phyloP scores from a whole-genome alignment of 2,888 invertebrate species.

The Papilio demoleus region DNA sequence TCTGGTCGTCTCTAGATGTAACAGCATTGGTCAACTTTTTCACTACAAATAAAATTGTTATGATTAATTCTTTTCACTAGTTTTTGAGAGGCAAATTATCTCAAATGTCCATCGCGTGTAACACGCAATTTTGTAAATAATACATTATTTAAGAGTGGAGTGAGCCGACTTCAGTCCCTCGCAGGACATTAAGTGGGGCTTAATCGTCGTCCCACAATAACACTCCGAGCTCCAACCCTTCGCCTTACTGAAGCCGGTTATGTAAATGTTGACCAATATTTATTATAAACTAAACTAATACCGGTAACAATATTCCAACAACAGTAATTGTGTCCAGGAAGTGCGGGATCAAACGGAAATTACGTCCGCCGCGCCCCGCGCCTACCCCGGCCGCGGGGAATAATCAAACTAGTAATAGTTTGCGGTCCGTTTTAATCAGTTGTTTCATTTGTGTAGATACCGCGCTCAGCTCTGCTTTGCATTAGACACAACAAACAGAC shows the following conservation, averaged over 20 bases:
- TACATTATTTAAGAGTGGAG: background rate
- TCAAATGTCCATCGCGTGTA: background rate
- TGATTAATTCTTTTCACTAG: background rate
- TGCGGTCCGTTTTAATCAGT: conserved; percentile 26
- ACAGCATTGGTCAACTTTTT: no score
- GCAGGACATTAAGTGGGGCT: background rate
- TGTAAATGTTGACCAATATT: conserved; percentile 3
- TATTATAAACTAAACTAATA: conserved; percentile 17
- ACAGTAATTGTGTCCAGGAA: conserved; percentile 23
- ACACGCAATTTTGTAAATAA: background rate
- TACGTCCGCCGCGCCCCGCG: background rate
- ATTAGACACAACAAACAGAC: background rate
- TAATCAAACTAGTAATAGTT: conserved; percentile 24
- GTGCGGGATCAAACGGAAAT: conserved; percentile 28
- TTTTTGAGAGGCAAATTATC: background rate
- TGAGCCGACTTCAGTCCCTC: background rate
- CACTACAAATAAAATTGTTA: no score
- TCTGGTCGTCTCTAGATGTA: no score
- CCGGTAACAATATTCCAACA: conserved; percentile 4
- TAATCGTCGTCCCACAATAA: conserved; percentile 1
- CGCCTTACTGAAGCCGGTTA: background rate
- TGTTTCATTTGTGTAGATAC: conserved; percentile 21
- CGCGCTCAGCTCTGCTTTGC: background rate
- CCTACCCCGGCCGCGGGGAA: background rate
- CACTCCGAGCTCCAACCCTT: background rate